phyloP scores from a whole-genome alignment of 2,797 vertebrate genomes.

The Eulemur rubriventer region DNA sequence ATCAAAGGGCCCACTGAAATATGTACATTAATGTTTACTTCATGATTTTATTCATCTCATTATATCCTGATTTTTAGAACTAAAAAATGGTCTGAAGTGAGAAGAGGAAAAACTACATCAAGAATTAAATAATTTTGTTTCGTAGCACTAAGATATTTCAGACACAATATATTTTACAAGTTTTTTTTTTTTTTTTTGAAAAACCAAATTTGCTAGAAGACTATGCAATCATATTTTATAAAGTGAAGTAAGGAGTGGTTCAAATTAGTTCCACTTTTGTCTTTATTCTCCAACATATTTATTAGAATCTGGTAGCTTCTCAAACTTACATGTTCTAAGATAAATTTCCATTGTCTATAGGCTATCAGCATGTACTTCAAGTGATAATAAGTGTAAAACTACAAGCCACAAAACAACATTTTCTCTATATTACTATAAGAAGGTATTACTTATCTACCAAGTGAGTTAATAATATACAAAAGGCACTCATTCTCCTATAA shows the following conservation, averaged over 20 bases:
- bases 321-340: not conserved
- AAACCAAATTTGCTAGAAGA: not conserved
- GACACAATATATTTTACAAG: not conserved
- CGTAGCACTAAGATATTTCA: constrained; percentile 28
- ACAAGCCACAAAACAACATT: not conserved
- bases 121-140: constrained; percentile 24
- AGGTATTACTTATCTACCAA: constrained; percentile 25
- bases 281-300: constrained; percentile 8
- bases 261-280: not conserved
- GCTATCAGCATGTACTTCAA: not conserved
- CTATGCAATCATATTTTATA: not conserved
- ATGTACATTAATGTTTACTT: not conserved
- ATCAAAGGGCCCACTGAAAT: constrained; percentile 14
- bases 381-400: not conserved
- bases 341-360: not conserved
- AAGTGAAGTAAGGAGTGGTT: not conserved
- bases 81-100: not conserved
- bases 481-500: not conserved
- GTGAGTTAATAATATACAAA: constrained; percentile 58
- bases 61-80: not conserved
- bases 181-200: not conserved
- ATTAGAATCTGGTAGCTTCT: not conserved
- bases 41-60: not conserved
- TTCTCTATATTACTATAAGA: constrained; percentile 49
- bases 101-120: constrained; percentile 4